Evolutionary conservation across 2,113 vertebrate species (phyloP), one percentile per base, ranked within the genome.

Genomic region (Chaenocephalus aceratus): DNA sequence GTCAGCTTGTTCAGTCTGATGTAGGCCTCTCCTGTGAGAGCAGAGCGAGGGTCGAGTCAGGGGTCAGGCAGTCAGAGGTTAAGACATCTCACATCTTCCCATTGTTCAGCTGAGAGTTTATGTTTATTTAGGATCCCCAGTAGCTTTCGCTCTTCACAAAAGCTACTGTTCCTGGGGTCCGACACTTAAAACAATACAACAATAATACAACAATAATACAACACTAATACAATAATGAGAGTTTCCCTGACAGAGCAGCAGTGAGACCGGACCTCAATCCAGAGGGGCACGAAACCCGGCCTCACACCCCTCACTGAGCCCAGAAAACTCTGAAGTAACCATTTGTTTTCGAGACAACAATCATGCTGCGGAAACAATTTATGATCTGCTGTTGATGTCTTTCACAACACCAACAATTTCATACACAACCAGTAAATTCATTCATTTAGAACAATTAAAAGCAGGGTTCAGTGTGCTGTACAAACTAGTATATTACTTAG

Each of bases 21-120:
- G 65, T 98, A 98, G 10, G 97, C 97, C 94, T 99, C 98, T 84
- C 98, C 98, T 99, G 93, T 49, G 85, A 72, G 51, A n/a, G 67
- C 58, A 76, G 23, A 82, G 63, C 0, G 82, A 90, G 72, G 66
- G 73, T 85, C 3, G 23, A 61, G 74, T 79, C 77, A 86, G 77
- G 11, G 80, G 79, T 89, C 76, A 92, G 76, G 56, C 54, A 68
- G 79, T 82, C 87, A 91, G 41, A 87, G 85, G 88, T 90, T 84
- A 88, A 86, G 46, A 77, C 77, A 82, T 81, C 85, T 74, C 83
- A 89, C 54, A 79, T 81, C 65, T 68, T 62, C 15, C 54, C n/a
- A 51, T 85, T 89, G 58, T 90, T 86, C 86, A 61, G 77, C 64
- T 48, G 65, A 56, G 45, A 34, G 3, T 30, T 30, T 30, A 4